Percentiles rank a stretch among this genome's conserved stretches.
Conservation (phyloP, 2,888 invertebrate genomes). For the Amphimallon solstitiale region DNA sequence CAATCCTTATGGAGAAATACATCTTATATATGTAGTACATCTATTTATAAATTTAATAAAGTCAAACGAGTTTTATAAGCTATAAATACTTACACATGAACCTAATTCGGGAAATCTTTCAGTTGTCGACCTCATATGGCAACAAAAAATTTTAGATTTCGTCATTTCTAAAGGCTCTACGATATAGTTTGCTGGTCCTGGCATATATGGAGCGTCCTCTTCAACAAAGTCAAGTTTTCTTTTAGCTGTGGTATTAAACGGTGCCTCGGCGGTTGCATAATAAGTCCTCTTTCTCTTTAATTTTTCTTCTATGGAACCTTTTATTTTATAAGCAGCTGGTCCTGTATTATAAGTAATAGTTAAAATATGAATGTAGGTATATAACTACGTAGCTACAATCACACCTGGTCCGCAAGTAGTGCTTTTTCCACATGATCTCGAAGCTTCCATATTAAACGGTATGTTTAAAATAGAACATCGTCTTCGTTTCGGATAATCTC, state of each 20-base stretch:
- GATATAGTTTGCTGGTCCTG: slow-evolving; percentile 51
- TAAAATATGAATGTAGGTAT: too few relatives aligned
- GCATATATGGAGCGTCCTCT: slow-evolving; percentile 44
- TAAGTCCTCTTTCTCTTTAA: slow-evolving; percentile 43
- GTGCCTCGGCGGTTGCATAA: slow-evolving; percentile 42
- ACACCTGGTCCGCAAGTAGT: slow-evolving; percentile 40
- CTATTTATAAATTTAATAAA: too few relatives aligned
- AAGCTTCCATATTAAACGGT: slow-evolving; percentile 42
- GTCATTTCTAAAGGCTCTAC: slow-evolving; percentile 38
- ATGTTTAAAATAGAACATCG: slow-evolving; percentile 44
- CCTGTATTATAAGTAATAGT: too few relatives aligned
- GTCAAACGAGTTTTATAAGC: too few relatives aligned
- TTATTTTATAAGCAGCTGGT: slow-evolving; percentile 48
- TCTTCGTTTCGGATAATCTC: slow-evolving; percentile 38
- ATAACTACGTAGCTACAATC: too few relatives aligned
- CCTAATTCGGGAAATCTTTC: slow-evolving; percentile 41
- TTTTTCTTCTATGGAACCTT: slow-evolving; percentile 45
- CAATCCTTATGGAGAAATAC: too few relatives aligned
- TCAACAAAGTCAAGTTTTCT: slow-evolving; percentile 45
- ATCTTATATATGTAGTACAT: too few relatives aligned
- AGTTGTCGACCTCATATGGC: slow-evolving; percentile 48
- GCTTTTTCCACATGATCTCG: slow-evolving; percentile 33
- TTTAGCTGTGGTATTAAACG: slow-evolving; percentile 49
- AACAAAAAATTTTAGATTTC: slow-evolving; percentile 31
- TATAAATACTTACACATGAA: slow-evolving; percentile 42